These are phyloP conservation scores for Eulemur macaco DNA, from an alignment of 2,113 vertebrate genomes.

Conservation along the genomic window DNA sequence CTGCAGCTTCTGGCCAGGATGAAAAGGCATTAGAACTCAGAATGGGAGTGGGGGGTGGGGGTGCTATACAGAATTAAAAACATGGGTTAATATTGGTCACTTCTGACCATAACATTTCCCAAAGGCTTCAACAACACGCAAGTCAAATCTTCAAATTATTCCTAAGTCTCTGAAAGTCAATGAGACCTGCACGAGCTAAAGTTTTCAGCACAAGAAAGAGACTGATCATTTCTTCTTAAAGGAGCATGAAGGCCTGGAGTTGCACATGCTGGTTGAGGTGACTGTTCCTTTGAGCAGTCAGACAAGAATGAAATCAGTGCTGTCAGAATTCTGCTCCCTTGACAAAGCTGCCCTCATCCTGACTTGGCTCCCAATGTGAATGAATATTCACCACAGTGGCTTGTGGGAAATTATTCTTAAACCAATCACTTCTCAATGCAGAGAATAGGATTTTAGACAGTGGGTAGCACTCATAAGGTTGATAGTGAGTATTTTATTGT, in stretches of 20 bases:
- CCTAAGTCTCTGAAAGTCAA: neutral
- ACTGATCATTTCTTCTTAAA: slow-evolving; percentile 4
- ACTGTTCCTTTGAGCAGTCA: neutral
- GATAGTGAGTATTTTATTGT: neutral
- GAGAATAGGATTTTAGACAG: neutral
- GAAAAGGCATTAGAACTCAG: slow-evolving; percentile 75
- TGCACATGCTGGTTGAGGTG: neutral
- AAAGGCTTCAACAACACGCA: neutral
- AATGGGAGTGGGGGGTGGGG: slow-evolving; percentile 7
- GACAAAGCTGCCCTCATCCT: neutral
- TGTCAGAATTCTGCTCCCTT: neutral
- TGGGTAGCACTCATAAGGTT: neutral
- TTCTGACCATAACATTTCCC: slow-evolving; percentile 40
- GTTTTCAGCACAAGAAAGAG: neutral
- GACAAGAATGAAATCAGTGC: neutral
- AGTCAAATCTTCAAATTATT: slow-evolving; percentile 8
- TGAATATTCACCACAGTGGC: neutral
- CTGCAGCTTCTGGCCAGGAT: slow-evolving; percentile 75
- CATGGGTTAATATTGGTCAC: neutral
- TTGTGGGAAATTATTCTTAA: slow-evolving; percentile 57
- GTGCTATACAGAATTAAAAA: slow-evolving; percentile 34
- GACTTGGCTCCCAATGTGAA: slow-evolving; percentile 31
- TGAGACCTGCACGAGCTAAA: neutral
- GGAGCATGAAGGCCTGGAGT: neutral
- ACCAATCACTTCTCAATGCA: neutral